Conservation (phyloP, 2,113 vertebrate species). For the Penelope pileata region DNA sequence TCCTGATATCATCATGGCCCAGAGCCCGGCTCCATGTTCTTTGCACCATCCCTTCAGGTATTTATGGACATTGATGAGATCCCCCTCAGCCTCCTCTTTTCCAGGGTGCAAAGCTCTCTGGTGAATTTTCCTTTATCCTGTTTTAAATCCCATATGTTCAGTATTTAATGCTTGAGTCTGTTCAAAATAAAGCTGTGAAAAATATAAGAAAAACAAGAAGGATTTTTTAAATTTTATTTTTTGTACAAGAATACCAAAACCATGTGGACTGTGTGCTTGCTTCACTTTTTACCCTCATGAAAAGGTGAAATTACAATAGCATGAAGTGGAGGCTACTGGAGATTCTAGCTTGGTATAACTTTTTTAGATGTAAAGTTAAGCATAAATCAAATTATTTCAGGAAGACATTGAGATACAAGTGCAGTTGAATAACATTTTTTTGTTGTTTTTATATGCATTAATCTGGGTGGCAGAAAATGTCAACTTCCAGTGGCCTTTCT, state of each 20-base stretch:
- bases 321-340: not conserved
- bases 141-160: not conserved
- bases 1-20: not conserved
- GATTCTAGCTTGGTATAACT: not conserved
- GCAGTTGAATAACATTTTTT: not conserved
- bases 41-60: not conserved
- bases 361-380: not conserved
- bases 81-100: not conserved
- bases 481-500: not conserved
- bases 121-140: not conserved
- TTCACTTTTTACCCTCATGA: not conserved
- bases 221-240: not conserved
- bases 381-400: not conserved
- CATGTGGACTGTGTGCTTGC: fast-evolving
- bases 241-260: not conserved
- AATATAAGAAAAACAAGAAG: not conserved
- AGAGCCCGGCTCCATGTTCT: not conserved
- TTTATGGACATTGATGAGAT: not conserved
- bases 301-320: not conserved
- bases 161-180: not conserved
- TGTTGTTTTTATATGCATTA: not conserved
- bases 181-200: not conserved
- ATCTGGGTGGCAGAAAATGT: not conserved
- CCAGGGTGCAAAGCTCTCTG: not conserved
- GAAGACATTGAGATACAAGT: not conserved